Percentiles rank a stretch among this genome's conserved stretches.
Conservation (phyloP, 2,888 invertebrate species). For the Tryphoninae sp. region DNA sequence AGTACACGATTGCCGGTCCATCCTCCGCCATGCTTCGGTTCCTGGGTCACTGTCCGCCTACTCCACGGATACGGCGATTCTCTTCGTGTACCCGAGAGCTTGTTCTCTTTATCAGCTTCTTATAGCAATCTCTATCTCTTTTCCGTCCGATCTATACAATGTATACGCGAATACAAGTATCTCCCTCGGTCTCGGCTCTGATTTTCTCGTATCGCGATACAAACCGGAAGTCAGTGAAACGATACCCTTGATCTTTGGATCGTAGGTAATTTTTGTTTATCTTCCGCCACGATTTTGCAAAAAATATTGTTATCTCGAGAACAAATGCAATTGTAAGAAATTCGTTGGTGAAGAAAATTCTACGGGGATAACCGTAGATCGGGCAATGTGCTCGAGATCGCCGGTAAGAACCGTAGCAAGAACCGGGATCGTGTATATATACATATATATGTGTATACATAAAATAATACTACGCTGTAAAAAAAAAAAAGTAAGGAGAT, state of each 20-base stretch:
- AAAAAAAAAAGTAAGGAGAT: constrained; percentile 19
- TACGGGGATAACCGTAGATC: constrained; percentile 40
- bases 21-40: constrained; percentile 69
- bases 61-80: constrained; percentile 58
- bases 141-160: constrained; percentile 30
- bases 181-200: background rate
- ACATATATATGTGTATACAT: background rate
- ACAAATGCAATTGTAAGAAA: background rate
- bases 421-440: constrained; percentile 1
- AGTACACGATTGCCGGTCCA: constrained; percentile 64
- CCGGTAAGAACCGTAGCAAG: constrained; percentile 39
- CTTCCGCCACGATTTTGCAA: background rate
- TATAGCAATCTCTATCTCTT: constrained; percentile 7
- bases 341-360: background rate
- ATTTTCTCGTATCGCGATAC: constrained; percentile 1
- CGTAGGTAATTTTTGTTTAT: background rate
- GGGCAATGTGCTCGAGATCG: constrained; percentile 1
- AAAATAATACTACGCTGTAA: constrained; percentile 25
- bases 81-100: constrained; percentile 22
- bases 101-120: constrained; percentile 44
- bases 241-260: background rate
- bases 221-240: background rate
- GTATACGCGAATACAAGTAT: background rate
- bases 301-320: background rate
- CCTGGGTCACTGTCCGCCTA: constrained; percentile 71